Conservation (phyloP, 2,888 invertebrate species). For the Cepaea hortensis region DNA sequence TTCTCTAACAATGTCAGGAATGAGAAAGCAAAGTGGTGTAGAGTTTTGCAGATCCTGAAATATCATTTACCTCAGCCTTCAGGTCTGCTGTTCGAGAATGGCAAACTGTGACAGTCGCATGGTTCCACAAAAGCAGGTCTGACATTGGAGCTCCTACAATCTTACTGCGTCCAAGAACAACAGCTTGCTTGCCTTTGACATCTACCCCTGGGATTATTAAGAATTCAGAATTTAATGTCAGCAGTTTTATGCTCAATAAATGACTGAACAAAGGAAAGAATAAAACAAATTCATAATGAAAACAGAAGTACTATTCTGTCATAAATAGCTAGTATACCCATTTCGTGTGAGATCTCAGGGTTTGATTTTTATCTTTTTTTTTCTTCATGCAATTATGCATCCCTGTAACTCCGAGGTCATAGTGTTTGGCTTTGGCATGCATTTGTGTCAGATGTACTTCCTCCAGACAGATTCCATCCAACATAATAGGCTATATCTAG, state of each 20-base stretch:
- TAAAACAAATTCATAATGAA: not conserved
- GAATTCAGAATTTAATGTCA: not conserved
- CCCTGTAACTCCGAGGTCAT: too few species aligned
- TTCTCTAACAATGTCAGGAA: too few species aligned
- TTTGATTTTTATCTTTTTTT: too few species aligned
- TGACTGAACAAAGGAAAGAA: not conserved
- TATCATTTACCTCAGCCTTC: slow-evolving; percentile 61
- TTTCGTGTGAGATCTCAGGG: too few species aligned
- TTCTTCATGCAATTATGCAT: too few species aligned
- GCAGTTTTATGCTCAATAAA: not conserved
- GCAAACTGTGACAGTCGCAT: slow-evolving; percentile 97
- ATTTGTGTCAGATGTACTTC: too few species aligned
- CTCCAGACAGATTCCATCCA: too few species aligned
- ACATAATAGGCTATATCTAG: too few species aligned
- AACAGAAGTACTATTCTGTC: too few species aligned
- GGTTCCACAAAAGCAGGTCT: slow-evolving; percentile 94
- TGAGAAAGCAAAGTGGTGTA: too few species aligned
- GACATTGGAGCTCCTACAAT: slow-evolving; percentile 97
- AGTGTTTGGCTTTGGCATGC: too few species aligned
- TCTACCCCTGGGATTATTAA: slow-evolving; percentile 79
- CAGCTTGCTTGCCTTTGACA: slow-evolving; percentile 89
- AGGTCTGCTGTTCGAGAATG: slow-evolving; percentile 94
- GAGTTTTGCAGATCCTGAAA: not conserved
- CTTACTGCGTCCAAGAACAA: slow-evolving; percentile 96
- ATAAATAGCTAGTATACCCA: too few species aligned